Conservation (phyloP, 2,113 vertebrate species). For the Clarias gariepinus region DNA sequence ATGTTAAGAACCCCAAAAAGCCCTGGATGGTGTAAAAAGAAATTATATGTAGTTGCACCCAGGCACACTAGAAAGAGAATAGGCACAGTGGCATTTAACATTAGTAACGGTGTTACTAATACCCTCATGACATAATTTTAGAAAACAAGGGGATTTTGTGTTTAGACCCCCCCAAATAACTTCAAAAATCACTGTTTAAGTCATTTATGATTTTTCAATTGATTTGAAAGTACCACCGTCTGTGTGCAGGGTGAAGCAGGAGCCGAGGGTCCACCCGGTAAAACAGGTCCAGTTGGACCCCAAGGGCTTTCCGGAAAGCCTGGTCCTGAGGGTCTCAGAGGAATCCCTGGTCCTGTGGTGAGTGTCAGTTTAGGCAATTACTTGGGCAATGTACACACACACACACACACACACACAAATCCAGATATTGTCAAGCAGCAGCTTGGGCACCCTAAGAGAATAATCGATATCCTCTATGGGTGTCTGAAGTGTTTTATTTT, state of each 20-base stretch:
- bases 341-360: constrained; percentile 94
- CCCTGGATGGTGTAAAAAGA: no score
- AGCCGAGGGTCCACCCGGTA: constrained; percentile 89
- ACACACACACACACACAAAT: not conserved
- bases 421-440: not conserved
- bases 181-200: not conserved
- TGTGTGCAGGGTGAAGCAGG: constrained; percentile 88
- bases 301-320: constrained; percentile 93
- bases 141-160: no score
- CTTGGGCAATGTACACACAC: not conserved
- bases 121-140: no score
- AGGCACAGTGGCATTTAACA: no score
- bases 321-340: constrained; percentile 92
- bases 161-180: no score
- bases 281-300: constrained; percentile 94
- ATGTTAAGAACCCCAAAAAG: no score
- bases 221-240: not conserved
- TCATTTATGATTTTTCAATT: not conserved
- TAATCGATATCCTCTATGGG: constrained; percentile 64
- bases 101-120: no score
- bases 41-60: no score
- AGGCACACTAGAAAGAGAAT: no score
- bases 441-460: constrained; percentile 28
- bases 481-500: constrained; percentile 54
- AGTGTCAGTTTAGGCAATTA: constrained; percentile 59